Conservation (phyloP, 2,797 vertebrate species). For the Takifugu rubripes region DNA sequence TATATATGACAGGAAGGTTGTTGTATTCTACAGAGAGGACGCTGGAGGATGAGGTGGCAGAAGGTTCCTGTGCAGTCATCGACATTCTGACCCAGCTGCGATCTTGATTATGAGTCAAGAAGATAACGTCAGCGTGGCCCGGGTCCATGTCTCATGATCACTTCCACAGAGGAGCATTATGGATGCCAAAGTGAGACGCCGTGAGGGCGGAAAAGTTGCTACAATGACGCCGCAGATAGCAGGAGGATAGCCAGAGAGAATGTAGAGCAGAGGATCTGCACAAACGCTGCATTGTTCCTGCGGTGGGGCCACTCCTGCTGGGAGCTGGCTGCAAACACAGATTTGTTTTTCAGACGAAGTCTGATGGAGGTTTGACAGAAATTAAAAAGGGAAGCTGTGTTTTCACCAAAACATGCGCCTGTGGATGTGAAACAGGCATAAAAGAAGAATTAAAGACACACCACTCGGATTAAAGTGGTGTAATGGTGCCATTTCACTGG, state of each 20-base stretch:
- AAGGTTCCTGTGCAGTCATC: constrained; percentile 32
- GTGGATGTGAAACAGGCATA: neutral
- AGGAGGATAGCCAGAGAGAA: neutral
- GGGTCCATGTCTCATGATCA: constrained; percentile 58
- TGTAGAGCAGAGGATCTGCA: constrained; percentile 2
- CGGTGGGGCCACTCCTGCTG: constrained; percentile 28
- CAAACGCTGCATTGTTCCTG: constrained; percentile 28
- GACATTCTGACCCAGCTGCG: constrained; percentile 35
- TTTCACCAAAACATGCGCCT: no score
- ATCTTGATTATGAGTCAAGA: constrained; percentile 40
- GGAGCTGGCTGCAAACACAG: no score
- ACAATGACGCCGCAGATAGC: constrained; percentile 5
- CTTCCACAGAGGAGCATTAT: constrained; percentile 49
- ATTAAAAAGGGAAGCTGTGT: no score
- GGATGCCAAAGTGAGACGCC: neutral
- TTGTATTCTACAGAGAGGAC: constrained; percentile 3
- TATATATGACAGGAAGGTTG: neutral
- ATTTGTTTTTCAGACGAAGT: no score
- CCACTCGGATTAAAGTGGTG: neutral
- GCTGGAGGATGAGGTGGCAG: neutral
- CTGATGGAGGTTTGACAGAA: no score
- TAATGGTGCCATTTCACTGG: constrained; percentile 17
- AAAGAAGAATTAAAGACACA: neutral
- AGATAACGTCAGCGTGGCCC: constrained; percentile 51
- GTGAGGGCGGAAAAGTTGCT: constrained; percentile 6